These are phyloP conservation scores for Hemithea aestivaria DNA, from an alignment of 2,888 invertebrate genomes.

Conservation along the genomic window DNA sequence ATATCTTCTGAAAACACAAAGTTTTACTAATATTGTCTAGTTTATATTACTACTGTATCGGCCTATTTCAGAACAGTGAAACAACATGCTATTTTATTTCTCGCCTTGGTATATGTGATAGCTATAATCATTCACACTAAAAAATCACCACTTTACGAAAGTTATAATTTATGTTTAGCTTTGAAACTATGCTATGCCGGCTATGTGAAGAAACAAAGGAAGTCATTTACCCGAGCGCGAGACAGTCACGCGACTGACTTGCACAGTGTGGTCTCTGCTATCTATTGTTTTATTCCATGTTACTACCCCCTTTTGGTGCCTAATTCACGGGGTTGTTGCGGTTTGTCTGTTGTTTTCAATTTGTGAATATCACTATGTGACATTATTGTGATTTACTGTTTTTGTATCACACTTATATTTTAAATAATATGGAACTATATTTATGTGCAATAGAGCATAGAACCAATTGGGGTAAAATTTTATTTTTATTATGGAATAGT, in stretches of 20 bases:
- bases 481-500: too few relatives aligned
- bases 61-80: slow-evolving; percentile 1
- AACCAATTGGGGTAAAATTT: too few relatives aligned
- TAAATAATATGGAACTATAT: too few relatives aligned
- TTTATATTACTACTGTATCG: neutral
- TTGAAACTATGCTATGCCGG: slow-evolving; percentile 49
- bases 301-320: slow-evolving; percentile 32
- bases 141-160: slow-evolving; percentile 47
- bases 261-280: slow-evolving; percentile 43
- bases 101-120: slow-evolving; percentile 19
- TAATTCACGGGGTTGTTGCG: slow-evolving; percentile 31
- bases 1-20: too few relatives aligned
- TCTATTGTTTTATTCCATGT: slow-evolving; percentile 51
- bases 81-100: slow-evolving; percentile 15
- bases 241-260: slow-evolving; percentile 64
- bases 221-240: slow-evolving; percentile 62
- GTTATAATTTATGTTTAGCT: slow-evolving; percentile 46
- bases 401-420: too few relatives aligned
- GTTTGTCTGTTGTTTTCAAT: slow-evolving; percentile 17
- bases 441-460: too few relatives aligned
- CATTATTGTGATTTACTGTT: slow-evolving; percentile 11
- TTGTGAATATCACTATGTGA: slow-evolving; percentile 10
- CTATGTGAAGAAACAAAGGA: slow-evolving; percentile 67
- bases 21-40: too few relatives aligned
- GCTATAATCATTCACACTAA: slow-evolving; percentile 28